Base-by-base conservation (phyloP, 2,888 invertebrate genomes). In the Nemotelus nigrinus region DNA sequence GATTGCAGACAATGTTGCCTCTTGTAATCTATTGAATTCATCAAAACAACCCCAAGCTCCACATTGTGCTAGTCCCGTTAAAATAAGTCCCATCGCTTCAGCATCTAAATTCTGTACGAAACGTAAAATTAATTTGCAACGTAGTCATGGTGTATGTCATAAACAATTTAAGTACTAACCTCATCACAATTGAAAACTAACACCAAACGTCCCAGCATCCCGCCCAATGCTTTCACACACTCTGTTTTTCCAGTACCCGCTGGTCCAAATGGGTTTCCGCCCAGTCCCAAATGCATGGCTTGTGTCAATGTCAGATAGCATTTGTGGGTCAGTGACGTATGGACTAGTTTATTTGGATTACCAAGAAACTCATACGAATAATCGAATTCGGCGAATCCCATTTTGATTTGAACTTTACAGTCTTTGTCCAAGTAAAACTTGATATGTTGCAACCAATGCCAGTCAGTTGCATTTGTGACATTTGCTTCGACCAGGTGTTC, bases 41-140 rank as follows among this genome's bases (percentile, higher is more conserved):
- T 99, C 99, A 88, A 99, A 99, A 86, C 99, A 99, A 10, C 95
- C 99, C 99, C 99, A 99, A 7, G 98, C 98, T 7, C 98, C 97
- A 83, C 96, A 94, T 84, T 95, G 93, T 0, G 97, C 96, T 67
- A 99, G 87, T 0, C 99, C 99, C 48, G 95, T 93, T 78, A 99
- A 91, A 82, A 99, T 95, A 48, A 99, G 90, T 4, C 95, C 95
- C 95, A 99, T 97, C 71, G 98, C 97, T 82, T 93, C 93, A 0
- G 95, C 93, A 88, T 99, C 99, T 87, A 99, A 96, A 68, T 96
- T 96, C 94, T 95, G 83, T 80, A 55, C 43, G 45, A 55, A 60
- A 39, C 43, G 39, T 2, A n/a, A 65, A 63, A 25, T 63, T 10
- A 65, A n/a, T 4, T 55, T 72, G 25, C 45, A 5, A 6, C 55